These are phyloP conservation scores for Abramis brama DNA, from an alignment of 2,113 vertebrate species.

Conservation along the genomic window DNA sequence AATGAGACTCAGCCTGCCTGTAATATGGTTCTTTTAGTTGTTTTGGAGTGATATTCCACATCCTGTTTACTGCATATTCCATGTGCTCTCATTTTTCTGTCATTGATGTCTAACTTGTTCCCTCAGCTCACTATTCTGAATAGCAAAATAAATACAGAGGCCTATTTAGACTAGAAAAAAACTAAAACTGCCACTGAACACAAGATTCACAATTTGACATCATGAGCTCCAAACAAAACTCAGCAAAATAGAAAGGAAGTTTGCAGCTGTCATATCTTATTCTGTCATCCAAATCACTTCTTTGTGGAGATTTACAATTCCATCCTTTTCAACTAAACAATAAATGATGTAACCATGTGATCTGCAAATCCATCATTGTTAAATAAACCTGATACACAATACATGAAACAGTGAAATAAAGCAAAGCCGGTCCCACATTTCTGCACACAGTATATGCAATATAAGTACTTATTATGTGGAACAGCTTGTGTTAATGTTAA, in stretches of 20 bases:
- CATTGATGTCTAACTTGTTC: constrained; percentile 29
- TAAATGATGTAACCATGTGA: not conserved
- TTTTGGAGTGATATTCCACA: not conserved
- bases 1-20: not conserved
- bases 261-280: not conserved
- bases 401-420: not conserved
- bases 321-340: not conserved
- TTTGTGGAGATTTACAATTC: not conserved
- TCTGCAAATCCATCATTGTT: not conserved
- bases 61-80: not conserved
- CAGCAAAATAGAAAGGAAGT: constrained; percentile 1
- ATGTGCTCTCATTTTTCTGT: constrained; percentile 7
- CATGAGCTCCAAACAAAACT: not conserved
- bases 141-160: constrained; percentile 8
- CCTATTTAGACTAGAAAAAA: constrained; percentile 19
- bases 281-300: not conserved
- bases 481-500: not conserved
- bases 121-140: constrained; percentile 6
- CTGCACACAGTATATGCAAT: not conserved
- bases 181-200: not conserved
- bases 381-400: not conserved
- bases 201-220: not conserved
- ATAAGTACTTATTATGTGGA: not conserved
- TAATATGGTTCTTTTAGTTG: not conserved
- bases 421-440: not conserved